These are phyloP conservation scores for Echinometra lucunter DNA, from an alignment of 53 echinoderm and acorn worm genomes.

Conservation along the genomic window DNA sequence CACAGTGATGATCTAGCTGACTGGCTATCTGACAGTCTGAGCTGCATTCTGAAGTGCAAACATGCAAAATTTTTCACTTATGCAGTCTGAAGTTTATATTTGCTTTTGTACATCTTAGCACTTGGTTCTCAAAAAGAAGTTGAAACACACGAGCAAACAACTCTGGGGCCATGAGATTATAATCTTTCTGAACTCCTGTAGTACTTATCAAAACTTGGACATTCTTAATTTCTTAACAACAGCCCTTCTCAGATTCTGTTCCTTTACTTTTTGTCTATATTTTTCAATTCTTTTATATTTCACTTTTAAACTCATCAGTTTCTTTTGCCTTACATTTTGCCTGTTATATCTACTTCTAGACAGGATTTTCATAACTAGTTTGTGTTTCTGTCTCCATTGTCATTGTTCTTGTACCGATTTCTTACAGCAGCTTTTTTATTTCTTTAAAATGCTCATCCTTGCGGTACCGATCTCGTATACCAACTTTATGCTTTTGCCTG, in stretches of 20 bases:
- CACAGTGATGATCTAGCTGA: slow-evolving; percentile 70
- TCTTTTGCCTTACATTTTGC: not conserved
- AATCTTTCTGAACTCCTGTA: slow-evolving; percentile 34
- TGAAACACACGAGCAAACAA: slow-evolving; percentile 72
- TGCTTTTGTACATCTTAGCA: slow-evolving; percentile 61
- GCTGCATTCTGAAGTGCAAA: slow-evolving; percentile 59
- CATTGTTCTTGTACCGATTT: no score
- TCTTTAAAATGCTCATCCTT: no score
- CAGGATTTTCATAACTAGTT: not conserved
- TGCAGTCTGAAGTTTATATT: slow-evolving; percentile 62
- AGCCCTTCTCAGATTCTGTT: not conserved
- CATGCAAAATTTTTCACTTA: slow-evolving; percentile 69
- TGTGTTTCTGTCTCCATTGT: no score
- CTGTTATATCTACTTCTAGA: not conserved
- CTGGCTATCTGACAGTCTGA: slow-evolving; percentile 34
- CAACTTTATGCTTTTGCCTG: no score
- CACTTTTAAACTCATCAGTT: not conserved
- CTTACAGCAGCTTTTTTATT: no score
- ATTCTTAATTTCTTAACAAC: not conserved
- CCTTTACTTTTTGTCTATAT: not conserved
- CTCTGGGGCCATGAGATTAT: slow-evolving; percentile 70
- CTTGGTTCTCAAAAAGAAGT: slow-evolving; percentile 71
- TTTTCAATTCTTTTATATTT: not conserved
- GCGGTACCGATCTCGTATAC: no score
- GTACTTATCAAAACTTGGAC: slow-evolving; percentile 33